These are phyloP conservation scores for Megaleporinus macrocephalus DNA, from an alignment of 2,113 vertebrate species.

Conservation along the genomic window DNA sequence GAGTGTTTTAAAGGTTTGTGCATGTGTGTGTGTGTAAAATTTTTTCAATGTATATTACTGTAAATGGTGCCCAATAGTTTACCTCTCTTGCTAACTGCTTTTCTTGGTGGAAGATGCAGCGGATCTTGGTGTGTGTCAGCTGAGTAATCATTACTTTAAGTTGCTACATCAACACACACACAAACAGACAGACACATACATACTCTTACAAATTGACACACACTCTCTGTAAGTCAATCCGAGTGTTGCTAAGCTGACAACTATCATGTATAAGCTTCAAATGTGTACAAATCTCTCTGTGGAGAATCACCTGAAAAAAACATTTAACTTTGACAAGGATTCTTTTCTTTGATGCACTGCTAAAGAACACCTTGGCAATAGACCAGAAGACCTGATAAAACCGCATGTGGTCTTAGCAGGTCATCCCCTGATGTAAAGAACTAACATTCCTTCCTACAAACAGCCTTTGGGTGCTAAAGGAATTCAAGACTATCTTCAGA, in stretches of 20 bases:
- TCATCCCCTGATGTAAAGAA: neutral
- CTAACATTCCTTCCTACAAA: neutral
- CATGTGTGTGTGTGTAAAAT: too few relatives aligned
- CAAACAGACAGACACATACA: neutral
- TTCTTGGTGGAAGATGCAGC: slow-evolving; percentile 27
- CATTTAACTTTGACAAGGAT: neutral
- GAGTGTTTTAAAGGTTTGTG: too few relatives aligned
- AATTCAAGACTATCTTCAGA: neutral
- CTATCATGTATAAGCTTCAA: neutral
- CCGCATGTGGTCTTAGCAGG: neutral
- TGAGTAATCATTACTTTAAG: slow-evolving; percentile 41
- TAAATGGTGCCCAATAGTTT: slow-evolving; percentile 8
- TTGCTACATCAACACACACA: slow-evolving; percentile 7
- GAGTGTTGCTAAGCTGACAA: neutral
- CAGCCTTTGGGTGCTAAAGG: neutral
- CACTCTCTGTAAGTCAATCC: neutral
- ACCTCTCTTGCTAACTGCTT: neutral
- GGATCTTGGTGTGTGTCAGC: slow-evolving; percentile 47
- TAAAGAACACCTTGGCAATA: neutral
- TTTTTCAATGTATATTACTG: too few relatives aligned
- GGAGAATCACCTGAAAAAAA: neutral
- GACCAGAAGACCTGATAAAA: neutral
- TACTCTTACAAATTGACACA: neutral
- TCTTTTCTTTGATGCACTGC: neutral
- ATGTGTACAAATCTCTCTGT: neutral